Base-by-base conservation (phyloP, 2,797 vertebrate species). In the Lerista edwardsae region DNA sequence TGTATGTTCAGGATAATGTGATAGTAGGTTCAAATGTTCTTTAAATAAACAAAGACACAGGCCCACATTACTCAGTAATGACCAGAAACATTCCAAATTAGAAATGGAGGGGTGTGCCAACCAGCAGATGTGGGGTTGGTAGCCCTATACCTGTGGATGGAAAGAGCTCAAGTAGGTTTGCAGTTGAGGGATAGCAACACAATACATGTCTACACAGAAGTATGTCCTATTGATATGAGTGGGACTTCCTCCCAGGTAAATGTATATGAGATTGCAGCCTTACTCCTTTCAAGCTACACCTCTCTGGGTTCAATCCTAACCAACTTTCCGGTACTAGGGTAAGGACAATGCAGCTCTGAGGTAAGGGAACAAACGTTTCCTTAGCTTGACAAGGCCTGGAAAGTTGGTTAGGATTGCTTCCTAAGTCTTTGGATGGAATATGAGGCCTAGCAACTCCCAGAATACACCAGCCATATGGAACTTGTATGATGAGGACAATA, bases 1-100 rank as follows among this genome's bases (percentile, higher is more conserved):
- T 91, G 82, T 91, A 72, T 94, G 93, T 94, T 93, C 88, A 84
- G 91, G 91, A 89, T 90, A 93, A 91, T 91, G 85, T 12, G 12
- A 92, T 93, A 92, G 91, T 85, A 89, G 78, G 21, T 91, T 92
- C 83, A 84, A 76, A 75, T 59, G 82, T 88, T 90, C 65, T 75
- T 87, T 85, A 92, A 87, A 86, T 88, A 86, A 84, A 87, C 68
- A 79, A 88, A 86, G 71, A 61, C 84, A 78, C 72, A 79, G 67
- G 82, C 64, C 80, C 41, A 86, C 75, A 77, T 92, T 88, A 87
- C 83, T 84, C 75, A 79, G 59, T 86, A 71, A 90, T 87, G 74
- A 5, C 34, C 27, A 83, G 80, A 90, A 86, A 91, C 67, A 81
- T 79, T 93, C 85, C 85, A 84, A 31, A 91, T 92, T 91, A 89